These are phyloP conservation scores for Hippocampus mohnikei DNA, from an alignment of 2,113 vertebrate species.

Conservation along the genomic window DNA sequence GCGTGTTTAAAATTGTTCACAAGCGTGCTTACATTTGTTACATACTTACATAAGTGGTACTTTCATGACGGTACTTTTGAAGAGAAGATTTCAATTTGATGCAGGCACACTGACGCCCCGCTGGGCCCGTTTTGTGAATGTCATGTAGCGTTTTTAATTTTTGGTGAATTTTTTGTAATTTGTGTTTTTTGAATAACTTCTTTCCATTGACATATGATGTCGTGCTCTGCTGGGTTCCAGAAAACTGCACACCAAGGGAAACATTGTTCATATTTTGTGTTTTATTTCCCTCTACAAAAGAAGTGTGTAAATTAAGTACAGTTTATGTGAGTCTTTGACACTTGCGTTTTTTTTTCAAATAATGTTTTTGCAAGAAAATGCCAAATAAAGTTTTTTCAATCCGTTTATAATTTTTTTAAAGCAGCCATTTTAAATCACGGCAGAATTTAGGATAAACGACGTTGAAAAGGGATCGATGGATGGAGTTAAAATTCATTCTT, in stretches of 20 bases:
- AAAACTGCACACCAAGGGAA: constrained; percentile 10
- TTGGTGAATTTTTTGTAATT: not conserved
- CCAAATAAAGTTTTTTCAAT: constrained; percentile 65
- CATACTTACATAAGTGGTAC: not conserved
- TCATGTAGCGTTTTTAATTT: not conserved
- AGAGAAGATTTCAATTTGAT: not conserved
- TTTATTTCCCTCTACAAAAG: constrained; percentile 18
- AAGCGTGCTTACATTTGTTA: not conserved
- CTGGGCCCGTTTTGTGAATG: not conserved
- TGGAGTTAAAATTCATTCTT: too few relatives aligned
- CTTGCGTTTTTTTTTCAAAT: constrained; percentile 47
- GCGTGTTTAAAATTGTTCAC: not conserved
- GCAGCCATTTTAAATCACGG: too few relatives aligned
- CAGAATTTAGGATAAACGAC: too few relatives aligned
- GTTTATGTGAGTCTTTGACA: constrained; percentile 55
- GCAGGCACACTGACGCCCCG: not conserved
- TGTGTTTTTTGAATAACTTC: not conserved
- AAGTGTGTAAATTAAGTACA: constrained; percentile 48
- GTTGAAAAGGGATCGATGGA: too few relatives aligned
- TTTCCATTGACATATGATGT: constrained; percentile 13
- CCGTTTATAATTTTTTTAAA: not conserved
- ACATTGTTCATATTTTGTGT: constrained; percentile 10
- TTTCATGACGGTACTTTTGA: not conserved
- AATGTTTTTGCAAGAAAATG: constrained; percentile 58
- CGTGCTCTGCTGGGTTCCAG: constrained; percentile 1